A percentile compares a stretch with the other conserved stretches of the same genome.
Evolutionary conservation across 2,797 vertebrate species (phyloP).

Genomic region (Anguilla obscura): DNA sequence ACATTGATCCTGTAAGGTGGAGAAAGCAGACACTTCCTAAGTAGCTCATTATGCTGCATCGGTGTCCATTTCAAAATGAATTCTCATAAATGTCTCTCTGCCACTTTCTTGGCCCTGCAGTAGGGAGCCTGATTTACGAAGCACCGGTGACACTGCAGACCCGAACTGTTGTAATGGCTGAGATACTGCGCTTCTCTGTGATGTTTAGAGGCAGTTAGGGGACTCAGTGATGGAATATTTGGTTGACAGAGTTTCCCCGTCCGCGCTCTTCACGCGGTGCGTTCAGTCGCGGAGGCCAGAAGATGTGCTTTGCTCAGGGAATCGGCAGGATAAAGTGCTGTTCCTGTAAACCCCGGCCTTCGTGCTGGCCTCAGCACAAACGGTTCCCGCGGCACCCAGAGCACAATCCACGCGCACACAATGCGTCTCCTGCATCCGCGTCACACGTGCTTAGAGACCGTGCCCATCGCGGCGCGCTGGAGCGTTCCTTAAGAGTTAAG

Average conservation of each 20-base stretch:
- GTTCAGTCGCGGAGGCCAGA: neutral
- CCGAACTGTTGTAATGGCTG: neutral
- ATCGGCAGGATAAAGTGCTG: constrained; percentile 3
- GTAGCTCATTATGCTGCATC: neutral
- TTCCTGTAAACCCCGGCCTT: neutral
- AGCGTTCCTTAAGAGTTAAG: neutral
- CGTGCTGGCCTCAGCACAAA: constrained; percentile 8
- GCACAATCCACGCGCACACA: neutral
- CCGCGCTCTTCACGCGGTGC: no score
- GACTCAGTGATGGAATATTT: constrained; percentile 5
- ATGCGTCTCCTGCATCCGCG: neutral
- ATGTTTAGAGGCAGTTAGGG: neutral
- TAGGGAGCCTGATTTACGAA: neutral
- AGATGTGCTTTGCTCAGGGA: constrained; percentile 5
- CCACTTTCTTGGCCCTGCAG: neutral
- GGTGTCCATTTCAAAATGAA: neutral
- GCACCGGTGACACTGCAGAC: neutral
- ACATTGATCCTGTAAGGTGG: constrained; percentile 12
- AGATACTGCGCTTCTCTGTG: neutral
- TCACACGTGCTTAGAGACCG: neutral
- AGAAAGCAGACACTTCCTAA: neutral
- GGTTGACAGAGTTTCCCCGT: neutral
- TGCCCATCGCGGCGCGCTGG: neutral
- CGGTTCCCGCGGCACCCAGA: neutral
- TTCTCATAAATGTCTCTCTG: neutral